Conservation (phyloP, 2,888 invertebrate species). For the Oligia fasciuncula region DNA sequence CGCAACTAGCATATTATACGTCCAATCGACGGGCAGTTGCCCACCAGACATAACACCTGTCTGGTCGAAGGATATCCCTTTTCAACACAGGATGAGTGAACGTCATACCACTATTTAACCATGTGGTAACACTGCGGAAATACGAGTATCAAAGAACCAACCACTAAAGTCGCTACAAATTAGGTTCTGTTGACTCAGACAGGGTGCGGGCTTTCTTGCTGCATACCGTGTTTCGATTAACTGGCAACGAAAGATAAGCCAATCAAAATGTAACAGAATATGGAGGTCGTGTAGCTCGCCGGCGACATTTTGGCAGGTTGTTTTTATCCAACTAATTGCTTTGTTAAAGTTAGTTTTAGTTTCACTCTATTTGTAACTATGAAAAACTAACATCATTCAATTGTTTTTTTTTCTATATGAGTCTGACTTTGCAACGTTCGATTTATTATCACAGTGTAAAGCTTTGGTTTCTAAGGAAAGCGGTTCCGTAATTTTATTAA, state of each 20-base stretch:
- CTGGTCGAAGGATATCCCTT: background rate
- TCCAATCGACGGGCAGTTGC: background rate
- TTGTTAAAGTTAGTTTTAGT: background rate
- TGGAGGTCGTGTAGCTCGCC: background rate
- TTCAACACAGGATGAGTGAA: background rate
- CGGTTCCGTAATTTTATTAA: background rate
- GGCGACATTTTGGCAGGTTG: background rate
- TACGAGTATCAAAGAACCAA: conserved; percentile 10
- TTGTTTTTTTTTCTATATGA: too few relatives aligned
- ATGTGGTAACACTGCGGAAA: too few relatives aligned
- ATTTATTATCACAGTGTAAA: background rate
- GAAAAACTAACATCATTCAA: too few relatives aligned
- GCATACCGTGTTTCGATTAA: background rate
- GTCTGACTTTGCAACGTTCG: background rate
- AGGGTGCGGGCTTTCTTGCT: background rate
- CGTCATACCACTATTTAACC: background rate
- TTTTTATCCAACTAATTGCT: background rate
- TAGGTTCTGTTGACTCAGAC: conserved; percentile 8
- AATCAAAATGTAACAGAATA: background rate
- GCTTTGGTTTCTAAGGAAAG: background rate
- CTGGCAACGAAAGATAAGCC: conserved; percentile 17
- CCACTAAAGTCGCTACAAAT: background rate
- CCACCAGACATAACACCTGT: background rate
- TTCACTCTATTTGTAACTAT: background rate
- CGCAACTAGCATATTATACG: background rate